Percentiles rank a stretch among this genome's conserved stretches.
phyloP scores from a whole-genome alignment of 2,888 invertebrate genomes.

The Andrena flavipes region DNA sequence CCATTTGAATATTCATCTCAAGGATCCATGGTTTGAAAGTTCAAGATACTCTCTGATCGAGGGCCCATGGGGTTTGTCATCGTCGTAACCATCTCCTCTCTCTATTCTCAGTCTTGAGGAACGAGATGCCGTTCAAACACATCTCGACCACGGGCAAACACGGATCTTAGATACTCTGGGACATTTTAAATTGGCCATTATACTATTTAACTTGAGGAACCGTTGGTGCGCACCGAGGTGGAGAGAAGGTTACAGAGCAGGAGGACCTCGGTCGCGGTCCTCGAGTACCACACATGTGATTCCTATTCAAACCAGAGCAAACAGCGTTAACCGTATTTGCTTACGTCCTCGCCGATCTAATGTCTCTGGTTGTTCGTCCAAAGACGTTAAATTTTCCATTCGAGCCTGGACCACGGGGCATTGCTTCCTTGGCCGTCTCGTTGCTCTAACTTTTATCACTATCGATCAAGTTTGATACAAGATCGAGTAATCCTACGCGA shows the following conservation, averaged over 20 bases:
- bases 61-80: conserved; percentile 72
- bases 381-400: conserved; percentile 55
- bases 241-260: conserved; percentile 71
- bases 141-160: conserved; percentile 80
- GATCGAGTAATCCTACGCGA: not conserved
- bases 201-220: conserved; percentile 85
- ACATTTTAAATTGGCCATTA: conserved; percentile 85
- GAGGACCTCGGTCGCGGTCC: conserved; percentile 66
- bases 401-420: not conserved
- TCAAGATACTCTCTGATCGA: conserved; percentile 54
- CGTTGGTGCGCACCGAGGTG: conserved; percentile 70
- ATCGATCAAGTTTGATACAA: not conserved
- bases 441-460: not conserved
- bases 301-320: conserved; percentile 81
- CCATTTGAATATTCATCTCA: conserved; percentile 11
- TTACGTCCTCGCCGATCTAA: conserved; percentile 80
- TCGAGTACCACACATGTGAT: conserved; percentile 74
- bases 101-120: conserved; percentile 70
- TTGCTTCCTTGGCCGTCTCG: not conserved
- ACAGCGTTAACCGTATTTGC: conserved; percentile 84
- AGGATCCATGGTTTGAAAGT: conserved; percentile 38
- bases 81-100: conserved; percentile 61
- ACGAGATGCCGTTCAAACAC: conserved; percentile 76
- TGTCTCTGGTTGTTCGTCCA: conserved; percentile 70
- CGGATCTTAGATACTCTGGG: conserved; percentile 82